A percentile compares a stretch with the other conserved stretches of the same genome.
Evolutionary conservation across 2,888 invertebrate species (phyloP).

Genomic region (Thecocarcelia acutangulata): DNA sequence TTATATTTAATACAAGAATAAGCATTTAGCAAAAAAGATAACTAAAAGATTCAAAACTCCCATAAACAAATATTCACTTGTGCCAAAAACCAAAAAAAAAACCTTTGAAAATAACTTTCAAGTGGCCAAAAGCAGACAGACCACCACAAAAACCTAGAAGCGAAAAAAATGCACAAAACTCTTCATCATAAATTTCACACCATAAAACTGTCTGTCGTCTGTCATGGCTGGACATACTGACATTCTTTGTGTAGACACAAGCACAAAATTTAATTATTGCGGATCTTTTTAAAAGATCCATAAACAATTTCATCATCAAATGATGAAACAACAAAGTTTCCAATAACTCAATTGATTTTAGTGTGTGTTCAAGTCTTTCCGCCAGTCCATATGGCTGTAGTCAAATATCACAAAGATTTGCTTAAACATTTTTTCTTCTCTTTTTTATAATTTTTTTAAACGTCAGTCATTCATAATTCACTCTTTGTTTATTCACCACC

Average conservation of each 20-base stretch:
- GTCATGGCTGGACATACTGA: background rate
- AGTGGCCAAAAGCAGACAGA: conserved; percentile 34
- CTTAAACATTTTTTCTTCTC: too few relatives aligned
- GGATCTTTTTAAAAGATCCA: conserved; percentile 14
- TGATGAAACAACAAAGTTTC: conserved; percentile 43
- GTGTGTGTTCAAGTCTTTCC: background rate
- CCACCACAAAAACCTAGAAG: conserved; percentile 8
- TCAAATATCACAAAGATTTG: too few relatives aligned
- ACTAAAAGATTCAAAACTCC: conserved; percentile 30
- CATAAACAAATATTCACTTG: background rate
- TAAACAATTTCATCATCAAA: conserved; percentile 35
- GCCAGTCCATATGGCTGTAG: background rate
- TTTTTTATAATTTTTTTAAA: too few relatives aligned
- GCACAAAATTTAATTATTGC: conserved; percentile 8
- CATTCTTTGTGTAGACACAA: conserved; percentile 33
- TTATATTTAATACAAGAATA: conserved; percentile 28
- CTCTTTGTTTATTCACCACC: too few relatives aligned
- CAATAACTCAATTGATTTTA: conserved; percentile 33
- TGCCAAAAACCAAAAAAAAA: background rate
- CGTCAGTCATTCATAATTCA: too few relatives aligned
- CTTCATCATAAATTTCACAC: conserved; percentile 53
- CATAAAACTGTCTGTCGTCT: conserved; percentile 29
- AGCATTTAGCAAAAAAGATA: background rate
- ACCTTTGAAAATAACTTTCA: conserved; percentile 3
- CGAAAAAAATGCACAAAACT: background rate